Base-by-base conservation (phyloP, 2,888 invertebrate genomes). In the Drosophila quasianomalipes region DNA sequence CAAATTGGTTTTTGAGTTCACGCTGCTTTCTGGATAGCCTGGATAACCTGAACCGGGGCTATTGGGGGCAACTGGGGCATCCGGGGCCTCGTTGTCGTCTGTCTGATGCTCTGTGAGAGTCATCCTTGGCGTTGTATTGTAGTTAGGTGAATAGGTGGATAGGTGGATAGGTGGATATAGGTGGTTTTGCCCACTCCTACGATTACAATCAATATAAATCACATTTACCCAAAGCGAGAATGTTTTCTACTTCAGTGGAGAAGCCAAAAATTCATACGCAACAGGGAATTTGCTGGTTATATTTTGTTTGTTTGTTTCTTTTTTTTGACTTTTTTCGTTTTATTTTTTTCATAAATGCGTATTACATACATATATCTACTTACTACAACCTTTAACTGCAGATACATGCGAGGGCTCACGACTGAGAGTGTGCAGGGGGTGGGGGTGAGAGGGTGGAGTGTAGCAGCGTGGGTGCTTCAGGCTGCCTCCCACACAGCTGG, bases 181-280 rank as follows among this genome's bases (percentile, higher is more conserved):
- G 47, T 74, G 64, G 67, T 47, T 77, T 74, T 76, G 62, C 85
- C 76, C 89, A 77, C 83, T 83, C 88, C 85, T 81, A 79, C 91
- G 87, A 88, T 91, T 91, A 90, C 87, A 90, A 90, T 89, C 90
- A 92, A 91, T 91, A 91, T 92, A 91, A 91, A 92, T 92, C 91
- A 92, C 87, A 91, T 91, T 91, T 90, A 88, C 81, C 89, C 85
- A 91, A 90, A 91, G 91, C 91, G 88, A 88, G 85, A 88, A 88
- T 88, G 91, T 82, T 91, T 89, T 91, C 88, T 89, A 87, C 85
- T 91, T 87, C 89, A 76, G 72, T 74, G 81, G 68, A 88, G 79
- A 77, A 84, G 86, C 88, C 90, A 75, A 83, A 90, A 84, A 91
- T 91, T 89, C 90, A 88, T 89, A 90, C 90, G 91, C 89, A 91